phyloP scores from a whole-genome alignment of 2,113 vertebrate genomes.

The human (Homo sapiens) region DNA sequence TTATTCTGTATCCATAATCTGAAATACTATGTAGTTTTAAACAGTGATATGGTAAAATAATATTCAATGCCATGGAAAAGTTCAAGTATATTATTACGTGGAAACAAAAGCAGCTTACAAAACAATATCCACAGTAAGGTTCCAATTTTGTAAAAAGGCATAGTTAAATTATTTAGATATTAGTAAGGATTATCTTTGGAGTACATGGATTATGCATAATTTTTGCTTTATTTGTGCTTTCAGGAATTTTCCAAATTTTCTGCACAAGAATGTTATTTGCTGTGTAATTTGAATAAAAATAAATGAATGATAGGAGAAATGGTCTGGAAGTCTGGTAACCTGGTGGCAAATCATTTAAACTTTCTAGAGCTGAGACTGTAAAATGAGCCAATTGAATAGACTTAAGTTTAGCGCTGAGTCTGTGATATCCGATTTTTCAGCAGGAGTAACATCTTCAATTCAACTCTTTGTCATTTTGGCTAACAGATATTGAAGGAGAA shows the following conservation, averaged over 20 bases:
- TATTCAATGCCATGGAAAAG: background rate
- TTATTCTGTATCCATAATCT: background rate
- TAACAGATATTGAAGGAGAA: constrained; percentile 41
- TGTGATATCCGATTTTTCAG: background rate
- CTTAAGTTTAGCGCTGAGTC: background rate
- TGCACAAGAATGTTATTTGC: background rate
- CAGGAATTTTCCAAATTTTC: constrained; percentile 30
- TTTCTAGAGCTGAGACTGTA: background rate
- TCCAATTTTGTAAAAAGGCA: constrained; percentile 9
- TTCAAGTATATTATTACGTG: background rate
- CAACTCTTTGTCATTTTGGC: constrained; percentile 25
- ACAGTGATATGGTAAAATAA: background rate
- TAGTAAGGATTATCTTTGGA: background rate
- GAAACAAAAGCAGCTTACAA: background rate
- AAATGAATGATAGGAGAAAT: constrained; percentile 32
- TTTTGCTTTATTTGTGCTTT: constrained; percentile 2
- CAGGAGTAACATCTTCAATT: background rate
- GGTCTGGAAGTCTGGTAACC: background rate
- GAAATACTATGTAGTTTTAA: background rate
- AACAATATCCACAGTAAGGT: background rate
- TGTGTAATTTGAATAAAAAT: constrained; percentile 33
- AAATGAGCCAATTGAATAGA: background rate
- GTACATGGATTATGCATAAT: background rate
- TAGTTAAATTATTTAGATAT: background rate
- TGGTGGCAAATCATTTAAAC: constrained; percentile 13